phyloP scores from a whole-genome alignment of 1,140 invertebrate genomes.

The Ceratitis capitata region DNA sequence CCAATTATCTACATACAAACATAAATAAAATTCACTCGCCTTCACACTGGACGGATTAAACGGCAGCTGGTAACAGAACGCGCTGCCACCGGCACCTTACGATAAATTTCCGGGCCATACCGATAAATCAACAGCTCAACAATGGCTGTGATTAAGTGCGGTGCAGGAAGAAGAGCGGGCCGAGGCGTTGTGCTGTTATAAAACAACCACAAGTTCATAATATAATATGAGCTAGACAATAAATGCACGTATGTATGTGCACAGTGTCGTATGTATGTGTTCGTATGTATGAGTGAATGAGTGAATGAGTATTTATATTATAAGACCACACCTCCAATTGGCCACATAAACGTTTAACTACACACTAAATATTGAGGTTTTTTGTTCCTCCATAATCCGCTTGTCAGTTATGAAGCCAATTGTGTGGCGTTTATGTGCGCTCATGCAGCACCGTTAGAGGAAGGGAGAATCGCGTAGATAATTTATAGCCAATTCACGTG shows the following conservation, averaged over 20 bases:
- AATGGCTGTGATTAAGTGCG: constrained; percentile 1
- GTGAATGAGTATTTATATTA: not conserved
- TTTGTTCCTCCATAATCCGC: not conserved
- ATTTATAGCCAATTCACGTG: constrained; percentile 4
- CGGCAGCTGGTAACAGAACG: not conserved
- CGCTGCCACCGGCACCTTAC: not conserved
- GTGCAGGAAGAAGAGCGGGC: no score
- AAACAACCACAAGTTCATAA: not conserved
- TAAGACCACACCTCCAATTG: not conserved
- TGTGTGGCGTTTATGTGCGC: not conserved
- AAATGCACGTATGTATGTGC: not conserved
- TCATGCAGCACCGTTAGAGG: not conserved
- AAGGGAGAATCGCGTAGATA: not conserved
- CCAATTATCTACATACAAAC: not conserved
- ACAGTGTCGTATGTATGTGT: not conserved
- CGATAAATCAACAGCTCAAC: not conserved
- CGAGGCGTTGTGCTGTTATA: not conserved
- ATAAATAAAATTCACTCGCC: not conserved
- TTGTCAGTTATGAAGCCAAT: not conserved
- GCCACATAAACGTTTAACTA: not conserved
- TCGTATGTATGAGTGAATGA: not conserved
- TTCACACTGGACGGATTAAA: not conserved
- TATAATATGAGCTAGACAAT: not conserved
- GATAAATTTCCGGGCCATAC: constrained; percentile 16
- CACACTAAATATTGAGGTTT: not conserved